phyloP scores from a whole-genome alignment of 2,888 invertebrate species.

The Linnaemya vulpina region DNA sequence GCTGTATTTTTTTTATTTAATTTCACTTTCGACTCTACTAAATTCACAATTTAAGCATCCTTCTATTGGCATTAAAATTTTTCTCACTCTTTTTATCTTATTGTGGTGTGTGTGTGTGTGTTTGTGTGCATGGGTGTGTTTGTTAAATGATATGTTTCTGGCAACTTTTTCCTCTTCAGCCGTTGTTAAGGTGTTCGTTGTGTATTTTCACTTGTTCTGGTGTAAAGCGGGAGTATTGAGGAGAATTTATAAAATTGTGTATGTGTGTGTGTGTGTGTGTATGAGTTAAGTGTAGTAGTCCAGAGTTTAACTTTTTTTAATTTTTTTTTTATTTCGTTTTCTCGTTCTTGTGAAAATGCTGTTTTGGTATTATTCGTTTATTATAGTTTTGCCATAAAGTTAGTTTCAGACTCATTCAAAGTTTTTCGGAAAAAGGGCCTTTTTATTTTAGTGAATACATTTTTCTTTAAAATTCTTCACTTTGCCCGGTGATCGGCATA shows the following conservation, averaged over 20 bases:
- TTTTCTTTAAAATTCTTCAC: too few species aligned
- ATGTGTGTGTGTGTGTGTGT: not conserved
- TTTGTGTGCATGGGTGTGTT: not conserved
- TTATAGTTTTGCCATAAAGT: too few species aligned
- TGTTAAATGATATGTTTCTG: not conserved
- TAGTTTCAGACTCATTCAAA: too few species aligned
- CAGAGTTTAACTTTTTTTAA: too few species aligned
- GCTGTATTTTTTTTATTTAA: not conserved
- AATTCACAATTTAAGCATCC: constrained; percentile 11
- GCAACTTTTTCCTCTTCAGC: not conserved
- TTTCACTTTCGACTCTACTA: not conserved
- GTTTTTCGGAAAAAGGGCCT: too few species aligned
- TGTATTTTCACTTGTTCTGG: not conserved
- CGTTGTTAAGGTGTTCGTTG: not conserved
- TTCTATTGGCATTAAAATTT: constrained; percentile 5
- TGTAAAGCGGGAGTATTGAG: not conserved
- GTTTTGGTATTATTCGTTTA: too few species aligned
- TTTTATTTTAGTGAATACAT: too few species aligned
- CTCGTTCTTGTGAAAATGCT: too few species aligned
- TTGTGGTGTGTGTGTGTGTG: not conserved
- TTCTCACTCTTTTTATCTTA: not conserved
- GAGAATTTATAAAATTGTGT: not conserved
- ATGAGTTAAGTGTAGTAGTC: too few species aligned
- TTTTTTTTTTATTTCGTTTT: too few species aligned
- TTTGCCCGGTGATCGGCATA: too few species aligned